Percentiles rank a stretch among this genome's conserved stretches.
Conservation (phyloP, 1,140 invertebrate genomes). For the Macrocentrus cingulum region DNA sequence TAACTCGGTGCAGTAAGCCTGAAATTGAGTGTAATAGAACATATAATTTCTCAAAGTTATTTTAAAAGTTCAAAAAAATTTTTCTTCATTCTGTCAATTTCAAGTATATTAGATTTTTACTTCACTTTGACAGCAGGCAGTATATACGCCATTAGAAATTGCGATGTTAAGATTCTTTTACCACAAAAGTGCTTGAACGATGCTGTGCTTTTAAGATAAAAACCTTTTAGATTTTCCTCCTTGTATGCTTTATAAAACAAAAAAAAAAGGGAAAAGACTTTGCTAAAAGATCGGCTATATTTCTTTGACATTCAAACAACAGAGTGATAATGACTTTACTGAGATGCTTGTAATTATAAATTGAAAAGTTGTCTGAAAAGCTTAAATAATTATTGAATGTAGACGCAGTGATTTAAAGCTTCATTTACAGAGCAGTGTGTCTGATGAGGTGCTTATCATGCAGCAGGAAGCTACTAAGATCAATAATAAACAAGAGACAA, state of each 20-base stretch:
- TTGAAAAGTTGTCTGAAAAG: too few species aligned
- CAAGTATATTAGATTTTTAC: not conserved
- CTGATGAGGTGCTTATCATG: too few species aligned
- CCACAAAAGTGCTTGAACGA: conserved; percentile 7
- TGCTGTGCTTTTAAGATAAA: conserved; percentile 15
- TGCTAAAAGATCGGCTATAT: too few species aligned
- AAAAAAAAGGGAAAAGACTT: not conserved
- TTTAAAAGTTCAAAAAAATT: not conserved
- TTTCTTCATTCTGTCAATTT: too few species aligned
- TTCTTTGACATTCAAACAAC: too few species aligned
- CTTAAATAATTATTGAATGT: too few species aligned
- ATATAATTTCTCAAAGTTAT: conserved; percentile 3
- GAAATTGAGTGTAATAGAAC: conserved; percentile 39
- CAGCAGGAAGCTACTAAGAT: not conserved
- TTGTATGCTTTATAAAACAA: not conserved
- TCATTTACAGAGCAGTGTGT: too few species aligned
- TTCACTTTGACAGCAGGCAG: conserved; percentile 4
- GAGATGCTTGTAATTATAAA: too few species aligned
- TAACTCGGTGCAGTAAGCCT: conserved; percentile 81
- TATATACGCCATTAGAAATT: not conserved
- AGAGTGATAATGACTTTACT: too few species aligned
- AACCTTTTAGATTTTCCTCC: not conserved
- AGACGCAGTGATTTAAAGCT: too few species aligned
- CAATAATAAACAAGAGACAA: conserved; percentile 15
- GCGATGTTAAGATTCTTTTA: not conserved